Percentiles rank a stretch among this genome's conserved stretches.
Evolutionary conservation across 2,797 vertebrate species (phyloP).

Genomic region (Sarcophilus harrisii): DNA sequence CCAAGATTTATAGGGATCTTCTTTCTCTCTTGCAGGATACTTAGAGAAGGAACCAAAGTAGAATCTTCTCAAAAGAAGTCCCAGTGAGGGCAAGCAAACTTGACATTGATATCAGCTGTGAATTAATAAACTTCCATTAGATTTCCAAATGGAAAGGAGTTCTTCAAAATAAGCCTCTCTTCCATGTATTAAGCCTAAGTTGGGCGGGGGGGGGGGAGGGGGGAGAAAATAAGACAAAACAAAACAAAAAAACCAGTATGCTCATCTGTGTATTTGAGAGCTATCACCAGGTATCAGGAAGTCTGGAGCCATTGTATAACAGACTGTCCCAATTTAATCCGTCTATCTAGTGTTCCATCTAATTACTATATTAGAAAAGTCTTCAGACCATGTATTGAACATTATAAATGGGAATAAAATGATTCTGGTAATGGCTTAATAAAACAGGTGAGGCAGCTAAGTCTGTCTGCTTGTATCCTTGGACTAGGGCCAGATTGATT

Average conservation of each 20-base stretch:
- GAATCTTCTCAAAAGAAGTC: background rate
- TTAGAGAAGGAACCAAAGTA: background rate
- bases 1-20: background rate
- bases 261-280: slow-evolving; percentile 32
- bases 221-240: background rate
- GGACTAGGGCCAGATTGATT: slow-evolving; percentile 83
- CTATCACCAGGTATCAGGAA: slow-evolving; percentile 69
- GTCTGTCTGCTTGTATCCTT: slow-evolving; percentile 83
- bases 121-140: slow-evolving; percentile 45
- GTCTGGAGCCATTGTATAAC: slow-evolving; percentile 67
- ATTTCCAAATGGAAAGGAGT: slow-evolving; percentile 50
- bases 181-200: background rate
- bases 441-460: slow-evolving; percentile 84
- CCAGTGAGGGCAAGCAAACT: background rate
- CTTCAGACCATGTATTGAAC: slow-evolving; percentile 86
- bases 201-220: no score
- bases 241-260: background rate
- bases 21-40: background rate
- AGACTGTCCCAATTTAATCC: slow-evolving; percentile 76
- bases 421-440: slow-evolving; percentile 89
- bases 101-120: slow-evolving; percentile 1
- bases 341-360: slow-evolving; percentile 81
- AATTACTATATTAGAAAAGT: slow-evolving; percentile 87
- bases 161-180: background rate
- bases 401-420: slow-evolving; percentile 88